Evolutionary conservation across 2,888 invertebrate genomes (phyloP).

Genomic region (Heliconius charithonia): DNA sequence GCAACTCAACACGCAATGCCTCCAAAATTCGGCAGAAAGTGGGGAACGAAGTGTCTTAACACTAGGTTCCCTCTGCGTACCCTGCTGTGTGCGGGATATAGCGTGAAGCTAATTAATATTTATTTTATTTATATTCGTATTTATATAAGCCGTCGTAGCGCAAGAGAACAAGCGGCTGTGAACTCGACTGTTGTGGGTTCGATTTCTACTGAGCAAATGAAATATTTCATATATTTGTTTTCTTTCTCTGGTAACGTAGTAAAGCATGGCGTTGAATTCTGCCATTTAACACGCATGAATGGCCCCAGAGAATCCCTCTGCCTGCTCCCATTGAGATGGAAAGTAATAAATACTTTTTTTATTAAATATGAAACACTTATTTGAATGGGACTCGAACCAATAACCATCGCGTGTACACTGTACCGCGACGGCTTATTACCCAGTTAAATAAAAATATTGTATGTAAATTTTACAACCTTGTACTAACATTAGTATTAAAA

Average conservation of each 20-base stretch:
- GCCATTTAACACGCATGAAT: not conserved
- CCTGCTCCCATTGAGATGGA: too few species aligned
- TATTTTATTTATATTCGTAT: not conserved
- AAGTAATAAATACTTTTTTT: too few species aligned
- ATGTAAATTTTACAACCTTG: slow-evolving; percentile 11
- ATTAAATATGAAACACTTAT: not conserved
- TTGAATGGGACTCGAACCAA: not conserved
- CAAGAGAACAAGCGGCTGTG: not conserved
- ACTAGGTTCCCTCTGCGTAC: too few species aligned
- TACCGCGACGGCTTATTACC: not conserved
- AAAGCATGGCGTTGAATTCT: not conserved
- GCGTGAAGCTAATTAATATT: too few species aligned
- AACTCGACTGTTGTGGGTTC: not conserved
- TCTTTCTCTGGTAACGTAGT: not conserved
- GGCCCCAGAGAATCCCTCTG: too few species aligned
- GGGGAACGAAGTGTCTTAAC: too few species aligned
- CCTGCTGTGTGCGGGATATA: too few species aligned
- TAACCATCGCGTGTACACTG: not conserved
- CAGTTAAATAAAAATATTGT: not conserved
- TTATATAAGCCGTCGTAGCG: not conserved
- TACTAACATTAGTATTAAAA: not conserved
- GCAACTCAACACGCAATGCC: too few species aligned
- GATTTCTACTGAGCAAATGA: not conserved
- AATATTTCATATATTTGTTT: not conserved
- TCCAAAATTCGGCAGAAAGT: too few species aligned